Conservation (phyloP, 1,140 invertebrate species). For the Armadillidium nasatum region DNA sequence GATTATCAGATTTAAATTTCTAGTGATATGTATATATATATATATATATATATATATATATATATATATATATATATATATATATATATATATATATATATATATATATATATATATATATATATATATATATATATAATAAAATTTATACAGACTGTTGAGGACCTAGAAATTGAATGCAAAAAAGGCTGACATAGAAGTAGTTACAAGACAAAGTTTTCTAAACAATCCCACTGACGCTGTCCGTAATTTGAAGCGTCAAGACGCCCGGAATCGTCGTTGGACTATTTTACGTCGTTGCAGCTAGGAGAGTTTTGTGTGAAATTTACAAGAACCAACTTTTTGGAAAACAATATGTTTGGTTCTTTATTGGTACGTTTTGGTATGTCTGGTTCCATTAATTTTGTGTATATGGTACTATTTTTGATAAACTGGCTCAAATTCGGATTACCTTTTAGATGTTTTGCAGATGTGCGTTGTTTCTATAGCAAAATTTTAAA, state of each 20-base stretch:
- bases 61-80: conserved; percentile 19
- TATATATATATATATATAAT: too few relatives aligned
- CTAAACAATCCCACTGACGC: conserved; percentile 93
- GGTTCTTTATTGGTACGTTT: conserved; percentile 91
- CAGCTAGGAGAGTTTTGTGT: conserved; percentile 90
- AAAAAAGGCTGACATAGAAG: conserved; percentile 89
- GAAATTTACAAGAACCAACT: conserved; percentile 93
- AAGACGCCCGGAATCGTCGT: conserved; percentile 69
- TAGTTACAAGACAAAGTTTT: conserved; percentile 93
- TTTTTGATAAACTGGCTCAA: too few relatives aligned
- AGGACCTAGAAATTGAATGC: conserved; percentile 91
- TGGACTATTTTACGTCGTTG: conserved; percentile 95
- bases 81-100: conserved; percentile 35
- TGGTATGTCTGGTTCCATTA: neutral
- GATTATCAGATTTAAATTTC: neutral
- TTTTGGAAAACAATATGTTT: conserved; percentile 94
- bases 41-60: conserved; percentile 23
- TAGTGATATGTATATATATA: conserved; percentile 8
- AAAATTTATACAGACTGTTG: conserved; percentile 75
- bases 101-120: too few relatives aligned
- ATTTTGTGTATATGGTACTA: too few relatives aligned
- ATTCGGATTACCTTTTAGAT: too few relatives aligned
- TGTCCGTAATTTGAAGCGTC: conserved; percentile 76
- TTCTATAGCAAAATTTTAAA: too few relatives aligned
- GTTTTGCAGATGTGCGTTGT: too few relatives aligned